Percentiles rank a stretch among this genome's conserved stretches.
phyloP scores from a whole-genome alignment of 2,888 invertebrate genomes.

The Ephialtes manifestator region DNA sequence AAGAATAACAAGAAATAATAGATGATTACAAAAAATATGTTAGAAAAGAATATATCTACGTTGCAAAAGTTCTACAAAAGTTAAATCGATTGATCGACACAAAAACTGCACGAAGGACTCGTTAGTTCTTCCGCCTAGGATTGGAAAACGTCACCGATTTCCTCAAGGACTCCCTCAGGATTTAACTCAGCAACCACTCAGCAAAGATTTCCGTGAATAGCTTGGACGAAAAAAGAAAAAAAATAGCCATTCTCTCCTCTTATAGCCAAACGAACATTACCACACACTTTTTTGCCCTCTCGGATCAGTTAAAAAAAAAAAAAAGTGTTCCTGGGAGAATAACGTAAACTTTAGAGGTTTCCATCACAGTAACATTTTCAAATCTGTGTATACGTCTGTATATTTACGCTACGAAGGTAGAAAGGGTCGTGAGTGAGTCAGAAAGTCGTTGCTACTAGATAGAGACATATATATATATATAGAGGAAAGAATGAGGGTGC shows the following conservation, averaged over 20 bases:
- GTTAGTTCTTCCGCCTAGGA: not conserved
- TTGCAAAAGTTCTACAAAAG: not conserved
- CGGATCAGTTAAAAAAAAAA: not conserved
- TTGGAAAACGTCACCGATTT: not conserved
- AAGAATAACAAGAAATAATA: too few relatives aligned
- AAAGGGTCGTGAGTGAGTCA: conserved; percentile 49
- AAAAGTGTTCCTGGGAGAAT: not conserved
- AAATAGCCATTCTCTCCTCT: not conserved
- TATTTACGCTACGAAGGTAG: conserved; percentile 24
- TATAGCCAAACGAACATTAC: not conserved
- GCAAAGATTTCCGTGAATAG: not conserved
- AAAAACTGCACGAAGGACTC: not conserved
- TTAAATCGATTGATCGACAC: not conserved
- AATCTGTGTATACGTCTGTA: conserved; percentile 40
- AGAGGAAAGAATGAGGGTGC: not conserved
- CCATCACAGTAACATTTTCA: conserved; percentile 3
- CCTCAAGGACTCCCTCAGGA: not conserved
- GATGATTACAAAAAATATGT: too few relatives aligned
- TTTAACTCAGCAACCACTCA: conserved; percentile 12
- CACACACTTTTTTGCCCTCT: conserved; percentile 1
- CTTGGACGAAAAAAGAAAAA: not conserved
- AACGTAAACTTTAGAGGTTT: conserved; percentile 35
- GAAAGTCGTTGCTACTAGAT: conserved; percentile 5
- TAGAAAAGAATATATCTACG: too few relatives aligned
- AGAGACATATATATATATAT: conserved; percentile 1